phyloP scores from a whole-genome alignment of 2,797 vertebrate genomes.

The Notoglanidium macrostoma region DNA sequence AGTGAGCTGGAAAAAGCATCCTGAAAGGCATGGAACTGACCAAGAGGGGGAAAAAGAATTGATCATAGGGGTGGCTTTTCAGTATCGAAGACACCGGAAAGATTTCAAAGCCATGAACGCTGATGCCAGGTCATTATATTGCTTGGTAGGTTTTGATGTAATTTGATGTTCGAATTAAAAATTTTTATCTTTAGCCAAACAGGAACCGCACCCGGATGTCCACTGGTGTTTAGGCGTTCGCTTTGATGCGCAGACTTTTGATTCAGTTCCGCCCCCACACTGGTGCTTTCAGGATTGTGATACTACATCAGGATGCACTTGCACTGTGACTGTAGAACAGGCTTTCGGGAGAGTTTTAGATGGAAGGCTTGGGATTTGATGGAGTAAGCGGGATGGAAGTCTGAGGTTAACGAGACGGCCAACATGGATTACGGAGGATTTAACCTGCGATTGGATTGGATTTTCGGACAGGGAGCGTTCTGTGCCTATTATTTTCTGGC shows the following conservation, averaged over 20 bases:
- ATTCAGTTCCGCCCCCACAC: neutral
- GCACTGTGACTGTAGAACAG: neutral
- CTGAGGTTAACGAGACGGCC: neutral
- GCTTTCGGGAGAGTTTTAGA: neutral
- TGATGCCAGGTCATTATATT: slow-evolving; percentile 20
- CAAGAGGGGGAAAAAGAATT: neutral
- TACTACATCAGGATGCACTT: neutral
- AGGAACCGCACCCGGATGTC: slow-evolving; percentile 16
- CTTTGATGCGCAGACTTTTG: slow-evolving; percentile 12
- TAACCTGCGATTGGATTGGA: neutral
- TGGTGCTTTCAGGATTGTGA: neutral
- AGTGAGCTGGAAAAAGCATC: neutral
- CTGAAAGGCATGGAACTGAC: neutral
- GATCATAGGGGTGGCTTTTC: neutral
- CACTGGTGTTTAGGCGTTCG: neutral
- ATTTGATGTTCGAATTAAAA: neutral
- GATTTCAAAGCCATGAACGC: neutral
- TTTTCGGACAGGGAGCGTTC: neutral
- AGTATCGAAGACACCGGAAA: neutral
- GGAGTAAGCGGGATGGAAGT: neutral
- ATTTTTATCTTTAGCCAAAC: neutral
- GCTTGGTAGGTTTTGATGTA: neutral
- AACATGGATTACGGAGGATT: neutral
- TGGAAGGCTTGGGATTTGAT: neutral
- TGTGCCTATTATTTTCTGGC: neutral